Evolutionary conservation across 1,140 invertebrate genomes (phyloP).

Genomic region (Drosophila grimshawi): DNA sequence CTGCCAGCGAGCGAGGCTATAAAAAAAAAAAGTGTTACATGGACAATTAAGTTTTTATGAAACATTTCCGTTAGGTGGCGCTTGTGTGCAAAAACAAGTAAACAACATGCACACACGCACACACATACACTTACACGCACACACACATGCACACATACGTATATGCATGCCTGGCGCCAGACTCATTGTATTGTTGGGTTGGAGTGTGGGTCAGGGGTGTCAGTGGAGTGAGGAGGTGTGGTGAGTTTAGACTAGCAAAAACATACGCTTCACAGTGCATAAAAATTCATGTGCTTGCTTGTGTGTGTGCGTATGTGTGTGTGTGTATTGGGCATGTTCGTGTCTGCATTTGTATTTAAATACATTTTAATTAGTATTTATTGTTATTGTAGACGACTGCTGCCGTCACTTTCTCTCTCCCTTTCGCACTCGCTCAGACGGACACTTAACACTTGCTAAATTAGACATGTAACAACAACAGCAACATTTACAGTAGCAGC

Average conservation of each 20-base stretch:
- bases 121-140: constrained; percentile 4
- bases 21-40: constrained; percentile 73
- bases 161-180: constrained; percentile 38
- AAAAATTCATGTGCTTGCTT: constrained; percentile 40
- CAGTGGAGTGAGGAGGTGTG: not conserved
- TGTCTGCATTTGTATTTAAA: constrained; percentile 72
- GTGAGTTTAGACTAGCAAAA: constrained; percentile 19
- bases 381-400: constrained; percentile 63
- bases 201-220: not conserved
- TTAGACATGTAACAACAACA: constrained; percentile 72
- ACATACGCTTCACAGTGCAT: constrained; percentile 54
- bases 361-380: constrained; percentile 82
- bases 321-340: constrained; percentile 32
- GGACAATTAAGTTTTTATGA: constrained; percentile 81
- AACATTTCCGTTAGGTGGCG: constrained; percentile 79
- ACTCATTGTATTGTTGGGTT: constrained; percentile 12
- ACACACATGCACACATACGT: constrained; percentile 1
- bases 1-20: constrained; percentile 20
- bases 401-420: constrained; percentile 4
- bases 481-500: constrained; percentile 30
- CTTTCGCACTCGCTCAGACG: constrained; percentile 6
- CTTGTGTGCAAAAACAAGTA: constrained; percentile 55
- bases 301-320: constrained; percentile 3
- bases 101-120: constrained; percentile 55
- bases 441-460: constrained; percentile 73